phyloP scores from a whole-genome alignment of 2,888 invertebrate species.

The Heliconius cydno region DNA sequence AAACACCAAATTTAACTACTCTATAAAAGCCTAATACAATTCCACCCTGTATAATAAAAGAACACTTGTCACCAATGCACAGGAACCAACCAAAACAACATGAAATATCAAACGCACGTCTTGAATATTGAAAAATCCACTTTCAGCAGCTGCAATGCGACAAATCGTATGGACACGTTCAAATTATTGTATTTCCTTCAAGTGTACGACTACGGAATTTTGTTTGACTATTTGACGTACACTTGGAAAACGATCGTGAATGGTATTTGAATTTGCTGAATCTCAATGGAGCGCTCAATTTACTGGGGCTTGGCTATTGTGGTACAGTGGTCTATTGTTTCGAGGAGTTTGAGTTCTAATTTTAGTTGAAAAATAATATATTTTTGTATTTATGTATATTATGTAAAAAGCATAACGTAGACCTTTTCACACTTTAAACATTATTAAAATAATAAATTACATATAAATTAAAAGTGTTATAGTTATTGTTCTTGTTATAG shows the following conservation, averaged over 20 bases:
- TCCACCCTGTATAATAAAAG: background rate
- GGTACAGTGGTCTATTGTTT: background rate
- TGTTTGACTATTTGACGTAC: conserved; percentile 68
- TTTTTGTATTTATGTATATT: too few species aligned
- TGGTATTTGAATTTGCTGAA: conserved; percentile 29
- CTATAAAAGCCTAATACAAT: too few species aligned
- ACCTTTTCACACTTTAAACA: too few species aligned
- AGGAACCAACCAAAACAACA: conserved; percentile 43
- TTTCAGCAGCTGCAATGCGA: conserved; percentile 72
- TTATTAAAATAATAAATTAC: too few species aligned
- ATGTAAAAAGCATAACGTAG: too few species aligned
- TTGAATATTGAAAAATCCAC: conserved; percentile 66
- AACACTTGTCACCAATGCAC: conserved; percentile 21
- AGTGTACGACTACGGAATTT: conserved; percentile 55
- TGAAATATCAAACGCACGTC: conserved; percentile 46
- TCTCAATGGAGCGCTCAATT: conserved; percentile 8
- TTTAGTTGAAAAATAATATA: too few species aligned
- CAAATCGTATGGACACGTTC: conserved; percentile 73
- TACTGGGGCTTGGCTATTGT: background rate
- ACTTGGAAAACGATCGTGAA: conserved; percentile 45
- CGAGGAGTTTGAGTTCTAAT: background rate
- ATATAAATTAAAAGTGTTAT: too few species aligned
- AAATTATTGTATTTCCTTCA: conserved; percentile 54
- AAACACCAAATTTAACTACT: too few species aligned
- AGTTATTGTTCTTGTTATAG: too few species aligned